Percentiles rank a stretch among this genome's conserved stretches.
These are phyloP conservation scores for Drosophila barbarae DNA, from an alignment of 2,888 invertebrate genomes.

Conservation along the genomic window DNA sequence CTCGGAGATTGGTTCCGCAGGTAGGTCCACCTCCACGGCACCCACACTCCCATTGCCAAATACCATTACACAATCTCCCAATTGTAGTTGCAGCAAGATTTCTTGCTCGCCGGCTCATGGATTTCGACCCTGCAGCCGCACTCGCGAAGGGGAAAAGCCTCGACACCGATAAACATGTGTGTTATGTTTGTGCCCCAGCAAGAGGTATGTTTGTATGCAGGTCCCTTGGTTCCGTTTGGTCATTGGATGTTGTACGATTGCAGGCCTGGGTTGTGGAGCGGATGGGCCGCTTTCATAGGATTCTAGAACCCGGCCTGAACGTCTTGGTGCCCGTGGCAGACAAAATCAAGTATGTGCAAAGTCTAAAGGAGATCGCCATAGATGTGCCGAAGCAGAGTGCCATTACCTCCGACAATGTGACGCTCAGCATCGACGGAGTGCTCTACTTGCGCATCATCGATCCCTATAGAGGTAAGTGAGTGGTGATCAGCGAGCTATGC, in stretches of 20 bases:
- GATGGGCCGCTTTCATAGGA: slow-evolving; percentile 97
- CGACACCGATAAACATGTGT: slow-evolving; percentile 93
- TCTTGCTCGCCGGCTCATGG: slow-evolving; percentile 62
- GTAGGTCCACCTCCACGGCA: slow-evolving; percentile 33
- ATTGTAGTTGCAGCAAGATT: slow-evolving; percentile 52
- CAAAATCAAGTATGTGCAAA: slow-evolving; percentile 97
- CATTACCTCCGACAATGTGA: slow-evolving; percentile 98
- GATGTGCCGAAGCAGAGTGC: slow-evolving; percentile 99
- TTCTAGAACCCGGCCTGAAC: slow-evolving; percentile 97
- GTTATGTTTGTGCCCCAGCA: slow-evolving; percentile 99
- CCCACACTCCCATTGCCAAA: slow-evolving; percentile 2
- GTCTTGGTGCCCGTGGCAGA: slow-evolving; percentile 94
- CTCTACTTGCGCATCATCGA: slow-evolving; percentile 95
- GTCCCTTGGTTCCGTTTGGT: slow-evolving; percentile 77
- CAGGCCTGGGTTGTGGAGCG: slow-evolving; percentile 97
- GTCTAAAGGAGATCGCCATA: slow-evolving; percentile 99
- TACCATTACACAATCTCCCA: background rate
- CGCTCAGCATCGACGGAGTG: slow-evolving; percentile 97
- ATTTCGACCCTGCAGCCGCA: slow-evolving; percentile 40
- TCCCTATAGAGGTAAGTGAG: slow-evolving; percentile 87
- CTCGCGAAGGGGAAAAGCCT: slow-evolving; percentile 71
- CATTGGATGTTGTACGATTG: background rate
- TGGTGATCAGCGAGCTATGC: background rate
- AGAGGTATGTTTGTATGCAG: slow-evolving; percentile 84
- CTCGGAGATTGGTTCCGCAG: slow-evolving; percentile 56